phyloP scores from a whole-genome alignment of 2,888 invertebrate genomes.

The Spilarctia lutea region DNA sequence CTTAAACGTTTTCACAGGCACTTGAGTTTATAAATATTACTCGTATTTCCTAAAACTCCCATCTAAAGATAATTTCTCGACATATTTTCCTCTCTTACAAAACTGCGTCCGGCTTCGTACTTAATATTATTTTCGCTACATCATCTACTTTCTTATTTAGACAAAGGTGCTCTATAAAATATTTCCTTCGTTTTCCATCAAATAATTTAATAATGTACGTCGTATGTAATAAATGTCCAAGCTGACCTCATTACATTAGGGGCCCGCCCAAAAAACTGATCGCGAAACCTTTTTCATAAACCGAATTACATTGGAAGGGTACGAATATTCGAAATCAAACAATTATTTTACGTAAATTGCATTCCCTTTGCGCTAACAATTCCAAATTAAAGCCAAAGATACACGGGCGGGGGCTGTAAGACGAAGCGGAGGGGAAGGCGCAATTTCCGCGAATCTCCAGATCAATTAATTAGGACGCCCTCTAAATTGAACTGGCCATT shows the following conservation, averaged over 20 bases:
- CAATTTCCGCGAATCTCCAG: slow-evolving; percentile 81
- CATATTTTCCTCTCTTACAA: neutral
- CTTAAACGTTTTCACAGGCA: neutral
- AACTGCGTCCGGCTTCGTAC: neutral
- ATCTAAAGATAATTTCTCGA: neutral
- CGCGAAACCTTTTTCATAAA: slow-evolving; percentile 63
- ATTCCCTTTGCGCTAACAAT: slow-evolving; percentile 84
- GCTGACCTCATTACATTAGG: slow-evolving; percentile 54
- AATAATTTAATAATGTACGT: slow-evolving; percentile 16
- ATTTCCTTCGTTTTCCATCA: slow-evolving; percentile 15
- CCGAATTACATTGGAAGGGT: slow-evolving; percentile 69
- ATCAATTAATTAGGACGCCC: slow-evolving; percentile 84
- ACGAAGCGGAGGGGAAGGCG: slow-evolving; percentile 52
- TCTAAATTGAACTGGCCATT: slow-evolving; percentile 75
- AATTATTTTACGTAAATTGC: slow-evolving; percentile 86
- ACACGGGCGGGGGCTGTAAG: slow-evolving; percentile 63
- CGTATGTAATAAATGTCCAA: slow-evolving; percentile 43
- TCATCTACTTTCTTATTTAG: slow-evolving; percentile 12
- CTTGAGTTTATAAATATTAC: neutral
- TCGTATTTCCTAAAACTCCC: neutral
- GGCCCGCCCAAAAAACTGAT: slow-evolving; percentile 47
- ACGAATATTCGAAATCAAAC: slow-evolving; percentile 81
- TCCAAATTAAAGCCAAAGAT: slow-evolving; percentile 85
- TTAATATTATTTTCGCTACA: slow-evolving; percentile 2
- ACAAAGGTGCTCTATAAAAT: slow-evolving; percentile 21